Conservation (phyloP, 2,888 invertebrate genomes). For the Nymphalis c-album region DNA sequence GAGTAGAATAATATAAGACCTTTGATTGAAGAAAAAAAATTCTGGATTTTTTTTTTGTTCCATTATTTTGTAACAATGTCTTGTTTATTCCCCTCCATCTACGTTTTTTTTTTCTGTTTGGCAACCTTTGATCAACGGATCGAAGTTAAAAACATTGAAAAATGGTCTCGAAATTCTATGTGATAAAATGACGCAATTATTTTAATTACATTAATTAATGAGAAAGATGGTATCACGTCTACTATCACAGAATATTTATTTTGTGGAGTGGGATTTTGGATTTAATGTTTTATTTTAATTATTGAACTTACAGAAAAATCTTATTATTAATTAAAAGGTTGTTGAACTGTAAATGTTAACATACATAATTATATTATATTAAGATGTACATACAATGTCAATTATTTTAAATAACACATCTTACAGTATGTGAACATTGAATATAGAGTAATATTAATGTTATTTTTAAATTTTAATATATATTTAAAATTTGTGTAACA, state of each 20-base stretch:
- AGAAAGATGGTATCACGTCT: constrained; percentile 78
- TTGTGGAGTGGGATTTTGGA: constrained; percentile 63
- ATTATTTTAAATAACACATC: constrained; percentile 33
- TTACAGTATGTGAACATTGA: constrained; percentile 37
- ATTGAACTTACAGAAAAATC: constrained; percentile 52
- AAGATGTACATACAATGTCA: constrained; percentile 26
- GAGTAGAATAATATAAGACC: too few relatives aligned
- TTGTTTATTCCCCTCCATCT: too few relatives aligned
- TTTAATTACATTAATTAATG: constrained; percentile 50
- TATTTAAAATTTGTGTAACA: constrained; percentile 41
- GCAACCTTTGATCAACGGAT: too few relatives aligned
- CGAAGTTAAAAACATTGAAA: constrained; percentile 25
- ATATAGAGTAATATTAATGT: constrained; percentile 39
- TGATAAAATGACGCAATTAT: constrained; percentile 56
- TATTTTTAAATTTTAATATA: constrained; percentile 32
- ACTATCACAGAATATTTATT: constrained; percentile 81
- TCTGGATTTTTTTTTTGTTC: too few relatives aligned
- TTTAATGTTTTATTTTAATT: constrained; percentile 35
- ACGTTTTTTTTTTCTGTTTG: too few relatives aligned
- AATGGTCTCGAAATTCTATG: constrained; percentile 46
- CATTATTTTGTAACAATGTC: too few relatives aligned
- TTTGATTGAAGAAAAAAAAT: too few relatives aligned
- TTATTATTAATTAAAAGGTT: constrained; percentile 23
- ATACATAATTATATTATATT: constrained; percentile 48
- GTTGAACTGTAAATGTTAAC: constrained; percentile 43